Conservation (phyloP, 2,888 invertebrate species). For the Megalurothrips usitatus region DNA sequence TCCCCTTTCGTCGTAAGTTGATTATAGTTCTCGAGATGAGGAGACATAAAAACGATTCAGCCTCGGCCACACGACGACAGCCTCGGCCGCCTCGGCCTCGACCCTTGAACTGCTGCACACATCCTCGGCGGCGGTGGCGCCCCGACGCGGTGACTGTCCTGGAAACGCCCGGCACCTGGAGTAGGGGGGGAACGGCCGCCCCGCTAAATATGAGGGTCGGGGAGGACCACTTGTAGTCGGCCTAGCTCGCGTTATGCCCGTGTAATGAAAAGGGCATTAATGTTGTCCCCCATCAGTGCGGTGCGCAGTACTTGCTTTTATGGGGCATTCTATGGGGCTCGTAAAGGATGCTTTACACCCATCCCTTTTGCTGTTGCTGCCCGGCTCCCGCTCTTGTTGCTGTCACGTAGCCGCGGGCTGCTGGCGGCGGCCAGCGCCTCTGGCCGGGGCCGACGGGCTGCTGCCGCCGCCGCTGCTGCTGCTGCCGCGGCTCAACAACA, state of each 20-base stretch:
- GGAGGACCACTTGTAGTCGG: background rate
- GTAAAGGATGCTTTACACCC: slow-evolving; percentile 15
- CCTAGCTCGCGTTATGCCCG: background rate
- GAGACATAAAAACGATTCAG: no score
- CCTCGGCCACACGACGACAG: no score
- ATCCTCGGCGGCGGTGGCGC: background rate
- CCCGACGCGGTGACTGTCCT: background rate
- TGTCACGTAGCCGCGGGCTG: no score
- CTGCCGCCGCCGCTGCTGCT: no score
- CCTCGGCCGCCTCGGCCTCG: no score
- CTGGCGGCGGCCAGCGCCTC: no score
- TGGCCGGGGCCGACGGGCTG: no score
- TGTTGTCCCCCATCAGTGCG: background rate
- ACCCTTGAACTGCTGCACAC: no score
- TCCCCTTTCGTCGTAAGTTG: no score
- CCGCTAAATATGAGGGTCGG: background rate
- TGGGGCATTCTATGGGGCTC: slow-evolving; percentile 13
- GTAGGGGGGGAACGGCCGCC: background rate
- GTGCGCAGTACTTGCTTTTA: background rate
- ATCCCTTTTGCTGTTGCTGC: background rate
- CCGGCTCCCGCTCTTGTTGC: no score
- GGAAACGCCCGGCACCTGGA: background rate
- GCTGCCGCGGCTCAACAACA: no score
- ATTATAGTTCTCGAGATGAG: no score
- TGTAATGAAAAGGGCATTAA: slow-evolving; percentile 20